Evolutionary conservation across 2,113 vertebrate species (phyloP).

Genomic region (Crotalus tigris): DNA sequence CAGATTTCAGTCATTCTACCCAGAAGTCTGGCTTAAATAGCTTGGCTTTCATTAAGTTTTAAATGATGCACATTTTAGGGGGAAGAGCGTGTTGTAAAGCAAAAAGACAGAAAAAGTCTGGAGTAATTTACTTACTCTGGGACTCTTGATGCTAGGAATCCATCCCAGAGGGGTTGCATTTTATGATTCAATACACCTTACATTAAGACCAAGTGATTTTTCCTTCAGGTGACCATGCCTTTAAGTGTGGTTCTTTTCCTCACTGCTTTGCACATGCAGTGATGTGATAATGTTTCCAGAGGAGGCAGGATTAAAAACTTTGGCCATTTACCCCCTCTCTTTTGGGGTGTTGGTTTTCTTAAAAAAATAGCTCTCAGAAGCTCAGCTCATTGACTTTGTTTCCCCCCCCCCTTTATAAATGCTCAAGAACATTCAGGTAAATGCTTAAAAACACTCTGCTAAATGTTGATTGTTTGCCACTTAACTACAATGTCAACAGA

Average conservation of each 20-base stretch:
- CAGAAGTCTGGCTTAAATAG: neutral
- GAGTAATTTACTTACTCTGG: neutral
- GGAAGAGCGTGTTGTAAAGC: neutral
- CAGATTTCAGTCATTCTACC: constrained; percentile 6
- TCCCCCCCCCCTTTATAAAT: neutral
- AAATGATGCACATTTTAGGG: neutral
- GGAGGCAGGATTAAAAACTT: neutral
- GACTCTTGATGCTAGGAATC: neutral
- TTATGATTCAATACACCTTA: neutral
- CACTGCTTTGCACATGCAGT: neutral
- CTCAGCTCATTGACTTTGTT: neutral
- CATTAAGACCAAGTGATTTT: neutral
- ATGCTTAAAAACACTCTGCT: neutral
- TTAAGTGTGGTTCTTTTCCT: neutral
- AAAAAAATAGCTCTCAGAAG: neutral
- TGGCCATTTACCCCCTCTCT: neutral
- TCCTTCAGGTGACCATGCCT: neutral
- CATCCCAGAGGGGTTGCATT: neutral
- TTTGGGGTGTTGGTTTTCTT: neutral
- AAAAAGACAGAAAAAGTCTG: neutral
- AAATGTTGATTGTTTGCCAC: neutral
- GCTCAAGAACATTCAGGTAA: neutral
- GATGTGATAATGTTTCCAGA: neutral
- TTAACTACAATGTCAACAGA: neutral
- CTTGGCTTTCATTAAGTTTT: neutral